These are phyloP conservation scores for Peromyscus polionotus DNA, from an alignment of 2,113 vertebrate genomes.

Conservation along the genomic window DNA sequence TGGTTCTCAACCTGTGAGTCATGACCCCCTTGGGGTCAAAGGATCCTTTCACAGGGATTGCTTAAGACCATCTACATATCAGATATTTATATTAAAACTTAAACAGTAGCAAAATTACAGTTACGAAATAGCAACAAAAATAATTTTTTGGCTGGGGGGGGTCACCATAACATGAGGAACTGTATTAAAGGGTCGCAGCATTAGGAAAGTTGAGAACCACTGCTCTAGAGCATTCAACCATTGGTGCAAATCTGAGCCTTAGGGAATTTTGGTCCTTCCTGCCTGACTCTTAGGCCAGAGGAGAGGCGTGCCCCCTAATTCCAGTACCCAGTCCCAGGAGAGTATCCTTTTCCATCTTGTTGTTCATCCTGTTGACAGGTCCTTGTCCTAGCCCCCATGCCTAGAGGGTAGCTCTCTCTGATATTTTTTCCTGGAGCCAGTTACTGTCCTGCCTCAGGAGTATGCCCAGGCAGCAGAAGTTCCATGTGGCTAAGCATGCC, in stretches of 20 bases:
- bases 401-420: not conserved
- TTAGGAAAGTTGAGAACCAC: not conserved
- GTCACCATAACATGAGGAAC: not conserved
- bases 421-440: not conserved
- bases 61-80: not conserved
- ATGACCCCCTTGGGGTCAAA: not conserved
- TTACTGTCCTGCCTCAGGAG: not conserved
- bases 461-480: not conserved
- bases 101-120: not conserved
- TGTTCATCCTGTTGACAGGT: not conserved
- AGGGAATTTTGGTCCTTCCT: not conserved
- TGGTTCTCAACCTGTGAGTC: not conserved
- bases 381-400: not conserved
- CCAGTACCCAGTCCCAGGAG: not conserved
- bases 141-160: not conserved
- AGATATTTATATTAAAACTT: not conserved
- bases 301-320: too few relatives aligned
- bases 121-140: not conserved
- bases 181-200: not conserved
- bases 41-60: too few relatives aligned
- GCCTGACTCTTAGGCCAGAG: not conserved
- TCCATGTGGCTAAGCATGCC: not conserved
- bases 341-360: not conserved
- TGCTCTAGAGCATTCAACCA: not conserved
- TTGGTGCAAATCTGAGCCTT: too few relatives aligned